Evolutionary conservation across 2,888 invertebrate species (phyloP).

Genomic region (Coenonympha arcania): DNA sequence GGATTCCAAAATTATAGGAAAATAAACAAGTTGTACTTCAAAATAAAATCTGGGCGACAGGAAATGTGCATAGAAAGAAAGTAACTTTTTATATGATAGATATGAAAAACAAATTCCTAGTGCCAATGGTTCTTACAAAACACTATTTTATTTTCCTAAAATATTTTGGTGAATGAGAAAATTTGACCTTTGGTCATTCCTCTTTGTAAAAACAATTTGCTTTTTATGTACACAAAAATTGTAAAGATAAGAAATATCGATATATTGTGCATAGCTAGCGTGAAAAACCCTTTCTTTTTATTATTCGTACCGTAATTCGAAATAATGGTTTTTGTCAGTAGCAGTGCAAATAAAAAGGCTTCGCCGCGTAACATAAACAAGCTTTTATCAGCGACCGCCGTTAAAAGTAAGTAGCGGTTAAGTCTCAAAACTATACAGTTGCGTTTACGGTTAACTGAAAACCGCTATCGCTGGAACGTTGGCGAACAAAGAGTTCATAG

Average conservation of each 20-base stretch:
- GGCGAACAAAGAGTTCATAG: not conserved
- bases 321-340: constrained; percentile 6
- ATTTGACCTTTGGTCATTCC: too few relatives aligned
- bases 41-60: too few relatives aligned
- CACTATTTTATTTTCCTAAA: too few relatives aligned
- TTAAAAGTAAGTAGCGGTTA: constrained; percentile 9
- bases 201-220: too few relatives aligned
- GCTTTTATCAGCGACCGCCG: constrained; percentile 5
- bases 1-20: too few relatives aligned
- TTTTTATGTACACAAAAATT: too few relatives aligned
- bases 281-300: not conserved
- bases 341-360: constrained; percentile 5
- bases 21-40: too few relatives aligned
- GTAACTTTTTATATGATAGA: too few relatives aligned
- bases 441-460: constrained; percentile 5
- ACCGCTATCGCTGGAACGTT: not conserved
- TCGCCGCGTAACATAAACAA: constrained; percentile 7
- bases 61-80: too few relatives aligned
- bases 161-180: too few relatives aligned
- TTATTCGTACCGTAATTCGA: not conserved
- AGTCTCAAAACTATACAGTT: constrained; percentile 3
- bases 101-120: too few relatives aligned
- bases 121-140: too few relatives aligned
- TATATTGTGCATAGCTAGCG: not conserved
- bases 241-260: not conserved